Evolutionary conservation across 35 echinoderm and acorn worm genomes (phyloP), one percentile per base, ranked within the genome.

Genomic region (Chiridota heheva): DNA sequence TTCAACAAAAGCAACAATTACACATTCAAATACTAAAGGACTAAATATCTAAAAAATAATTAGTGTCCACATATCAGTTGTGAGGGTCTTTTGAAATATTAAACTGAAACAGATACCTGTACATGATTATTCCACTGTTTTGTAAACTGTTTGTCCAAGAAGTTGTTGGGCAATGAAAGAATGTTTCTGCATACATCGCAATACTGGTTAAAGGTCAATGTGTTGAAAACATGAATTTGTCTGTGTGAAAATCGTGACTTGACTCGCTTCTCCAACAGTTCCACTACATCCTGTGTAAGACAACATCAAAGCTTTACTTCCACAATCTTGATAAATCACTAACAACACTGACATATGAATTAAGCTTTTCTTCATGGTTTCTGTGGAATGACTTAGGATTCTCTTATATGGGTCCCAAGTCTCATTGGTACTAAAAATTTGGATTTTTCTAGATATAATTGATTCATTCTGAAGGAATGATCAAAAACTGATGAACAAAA

Each of bases 161-260:
- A 82, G 38, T 56, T 77, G 18, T 31, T 32, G 0, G 92, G 88
- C 13, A 96, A 72, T 2, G 42, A 72, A 5, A 96, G 84, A 1
- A 69, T 80, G 27, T 68, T 18, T 45, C 57, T 44, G 59, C 76
- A 90, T 30, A 72, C 82, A 4, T 87, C 38, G 34, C 70, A 80
- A 60, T 85, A 82, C 47, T 86, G 57, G 13, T 90, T 83, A 86
- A 96, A 96, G 77, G 69, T 83, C 33, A 90, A 53, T 3, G 87
- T 82, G 65, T 91, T 90, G 47, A 96, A 96, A 44, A 96, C 58
- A 37, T 96, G 92, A 64, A 96, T 96, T 49, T 90, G 92, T 36
- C 92, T 82, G 61, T 96, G 92, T 27, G 92, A 96, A 58, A 96
- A 96, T 26, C 92, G 92, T n/a, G 92, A 96, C 72, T 96, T 96